phyloP scores from a whole-genome alignment of 2,113 vertebrate genomes.

The Colinus virginianus region DNA sequence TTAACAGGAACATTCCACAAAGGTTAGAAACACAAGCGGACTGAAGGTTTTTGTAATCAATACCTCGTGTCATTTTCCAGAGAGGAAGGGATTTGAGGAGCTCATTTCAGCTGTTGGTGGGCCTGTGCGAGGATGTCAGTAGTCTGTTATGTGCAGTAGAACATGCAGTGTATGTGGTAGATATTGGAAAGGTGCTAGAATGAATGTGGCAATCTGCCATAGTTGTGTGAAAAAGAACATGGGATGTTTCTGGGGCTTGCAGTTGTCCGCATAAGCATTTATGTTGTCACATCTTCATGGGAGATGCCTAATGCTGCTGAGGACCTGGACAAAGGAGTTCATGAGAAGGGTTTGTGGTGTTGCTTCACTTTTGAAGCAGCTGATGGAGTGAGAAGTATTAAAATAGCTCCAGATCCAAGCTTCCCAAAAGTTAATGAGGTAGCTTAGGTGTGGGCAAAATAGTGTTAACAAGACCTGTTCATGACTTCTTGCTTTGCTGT shows the following conservation, averaged over 20 bases:
- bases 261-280: not conserved
- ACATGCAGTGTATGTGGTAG: not conserved
- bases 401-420: not conserved
- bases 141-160: not conserved
- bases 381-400: not conserved
- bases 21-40: not conserved
- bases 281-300: not conserved
- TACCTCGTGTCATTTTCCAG: not conserved
- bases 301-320: not conserved
- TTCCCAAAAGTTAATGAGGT: not conserved
- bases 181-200: not conserved
- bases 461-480: not conserved
- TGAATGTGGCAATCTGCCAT: not conserved
- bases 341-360: not conserved
- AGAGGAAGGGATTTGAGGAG: not conserved
- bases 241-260: not conserved
- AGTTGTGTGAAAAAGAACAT: not conserved
- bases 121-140: not conserved
- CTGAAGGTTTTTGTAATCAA: not conserved
- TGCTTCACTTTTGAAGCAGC: not conserved
- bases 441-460: not conserved
- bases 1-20: not conserved
- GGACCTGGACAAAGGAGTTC: fast-evolving
- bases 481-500: not conserved
- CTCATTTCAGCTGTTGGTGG: not conserved